Base-by-base conservation (phyloP, 2,888 invertebrate genomes). In the Amiota minor region DNA sequence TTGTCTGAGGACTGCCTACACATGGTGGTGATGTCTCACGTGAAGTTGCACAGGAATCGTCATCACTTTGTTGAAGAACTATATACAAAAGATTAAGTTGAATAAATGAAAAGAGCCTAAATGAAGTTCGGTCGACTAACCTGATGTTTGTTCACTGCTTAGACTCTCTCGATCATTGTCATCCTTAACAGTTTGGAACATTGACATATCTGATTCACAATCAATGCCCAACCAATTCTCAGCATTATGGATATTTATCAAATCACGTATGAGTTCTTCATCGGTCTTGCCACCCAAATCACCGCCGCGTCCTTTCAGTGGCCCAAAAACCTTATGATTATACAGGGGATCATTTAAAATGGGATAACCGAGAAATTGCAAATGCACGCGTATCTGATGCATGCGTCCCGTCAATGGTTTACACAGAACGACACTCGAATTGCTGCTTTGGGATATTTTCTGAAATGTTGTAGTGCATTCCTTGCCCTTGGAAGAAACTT, bases 361-460 rank as follows among this genome's bases (percentile, higher is more conserved):
- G 16, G 99, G 99, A 90, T 95, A 96, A 64, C 98, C 98, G 84
- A 99, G 92, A 90, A 95, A 99, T 90, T 99, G 99, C 74, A 99
- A 92, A 90, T 99, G 99, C 49, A 99, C 97, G 79, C 99, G 92
- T 81, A 99, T 99, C 91, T 99, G 99, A 90, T 99, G 99, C 94
- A 98, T 99, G 77, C 99, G 92, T 0, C 99, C 99, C 2, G 98
- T 98, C 88, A 95, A 94, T 0, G 98, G 98, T 87, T 94, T 94
- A 91, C 98, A 98, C 53, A 95, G 92, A n/a, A 98, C 97, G 47
- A 98, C 96, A 86, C 98, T 98, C 1, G 96, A 95, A 85, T 94
- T 94, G 1, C 94, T 93, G 90, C 97, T 96, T 91, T 92, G 97
- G 56, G 95, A 96, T 72, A 98, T 90, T 85, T 95, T 93, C 89